Evolutionary conservation across 2,113 vertebrate species (phyloP).

Genomic region (Psettodes erumei): DNA sequence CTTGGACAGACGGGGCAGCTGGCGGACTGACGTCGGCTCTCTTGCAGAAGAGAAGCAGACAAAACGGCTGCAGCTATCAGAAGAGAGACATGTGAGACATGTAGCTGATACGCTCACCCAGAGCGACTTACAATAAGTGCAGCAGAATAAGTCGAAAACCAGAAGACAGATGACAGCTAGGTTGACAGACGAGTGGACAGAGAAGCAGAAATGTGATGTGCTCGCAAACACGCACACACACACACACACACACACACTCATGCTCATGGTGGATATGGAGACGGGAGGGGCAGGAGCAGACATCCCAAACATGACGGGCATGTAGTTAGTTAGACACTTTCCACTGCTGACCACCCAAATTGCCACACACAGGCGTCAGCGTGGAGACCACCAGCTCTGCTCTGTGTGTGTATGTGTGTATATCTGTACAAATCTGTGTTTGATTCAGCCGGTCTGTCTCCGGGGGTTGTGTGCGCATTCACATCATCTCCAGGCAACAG

Average conservation of each 20-base stretch:
- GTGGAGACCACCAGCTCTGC: slow-evolving; percentile 60
- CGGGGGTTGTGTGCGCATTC: not conserved
- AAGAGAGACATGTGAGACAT: slow-evolving; percentile 49
- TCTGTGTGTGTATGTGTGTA: slow-evolving; percentile 10
- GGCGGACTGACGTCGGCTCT: slow-evolving; percentile 18
- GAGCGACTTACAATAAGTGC: slow-evolving; percentile 26
- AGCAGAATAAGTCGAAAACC: slow-evolving; percentile 47
- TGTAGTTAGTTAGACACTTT: slow-evolving; percentile 67
- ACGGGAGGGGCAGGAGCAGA: slow-evolving; percentile 55
- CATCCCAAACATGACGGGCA: slow-evolving; percentile 71
- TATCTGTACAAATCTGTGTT: slow-evolving; percentile 18
- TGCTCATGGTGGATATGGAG: slow-evolving; percentile 35
- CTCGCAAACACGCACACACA: slow-evolving; percentile 1
- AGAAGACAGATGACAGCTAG: slow-evolving; percentile 42
- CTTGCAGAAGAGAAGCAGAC: slow-evolving; percentile 30
- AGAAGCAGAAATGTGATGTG: slow-evolving; percentile 32
- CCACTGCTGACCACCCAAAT: slow-evolving; percentile 73
- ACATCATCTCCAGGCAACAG: slow-evolving; percentile 38
- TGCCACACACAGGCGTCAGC: slow-evolving; percentile 53
- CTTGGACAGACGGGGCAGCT: slow-evolving; percentile 38
- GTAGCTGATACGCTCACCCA: slow-evolving; percentile 6
- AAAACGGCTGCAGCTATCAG: slow-evolving; percentile 27
- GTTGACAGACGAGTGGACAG: slow-evolving; percentile 49
- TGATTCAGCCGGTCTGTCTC: slow-evolving; percentile 20
- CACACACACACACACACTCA: slow-evolving; percentile 5